Conservation (phyloP, 2,797 vertebrate genomes). For the Naso thynnoides region DNA sequence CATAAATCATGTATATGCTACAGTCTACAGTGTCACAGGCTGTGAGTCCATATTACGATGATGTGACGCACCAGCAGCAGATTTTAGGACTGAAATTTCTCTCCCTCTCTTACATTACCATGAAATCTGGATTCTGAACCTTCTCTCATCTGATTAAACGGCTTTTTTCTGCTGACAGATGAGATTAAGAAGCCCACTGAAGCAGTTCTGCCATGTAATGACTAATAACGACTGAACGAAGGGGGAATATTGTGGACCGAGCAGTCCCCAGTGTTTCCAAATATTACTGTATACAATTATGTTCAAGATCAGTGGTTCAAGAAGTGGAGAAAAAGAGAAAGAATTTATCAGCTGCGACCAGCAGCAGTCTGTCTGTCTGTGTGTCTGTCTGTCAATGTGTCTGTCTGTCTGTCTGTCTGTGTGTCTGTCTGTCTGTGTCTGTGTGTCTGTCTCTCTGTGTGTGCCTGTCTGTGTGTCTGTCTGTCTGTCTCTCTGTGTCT, state of each 20-base stretch:
- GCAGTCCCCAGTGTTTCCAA: not conserved
- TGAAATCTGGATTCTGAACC: conserved; percentile 32
- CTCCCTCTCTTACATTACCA: conserved; percentile 1
- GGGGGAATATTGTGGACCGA: conserved; percentile 8
- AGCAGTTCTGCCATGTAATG: conserved; percentile 36
- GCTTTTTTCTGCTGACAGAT: conserved; percentile 49
- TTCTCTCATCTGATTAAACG: conserved; percentile 43
- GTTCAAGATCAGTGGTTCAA: not conserved
- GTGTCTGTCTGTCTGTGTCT: too few relatives aligned
- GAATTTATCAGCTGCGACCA: too few relatives aligned
- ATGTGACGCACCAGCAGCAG: conserved; percentile 25
- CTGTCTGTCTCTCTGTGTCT: too few relatives aligned
- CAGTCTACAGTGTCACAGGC: conserved; percentile 23
- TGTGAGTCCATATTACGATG: conserved; percentile 28
- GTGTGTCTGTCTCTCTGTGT: too few relatives aligned
- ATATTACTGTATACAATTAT: not conserved
- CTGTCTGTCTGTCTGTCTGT: too few relatives aligned
- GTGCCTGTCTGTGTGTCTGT: too few relatives aligned
- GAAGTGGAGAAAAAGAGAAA: too few relatives aligned
- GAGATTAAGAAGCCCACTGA: conserved; percentile 50
- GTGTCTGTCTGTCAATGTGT: too few relatives aligned
- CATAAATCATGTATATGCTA: not conserved
- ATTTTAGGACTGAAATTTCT: conserved; percentile 30
- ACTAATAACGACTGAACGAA: conserved; percentile 43
- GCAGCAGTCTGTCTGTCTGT: too few relatives aligned